phyloP scores from a whole-genome alignment of 1,140 invertebrate species.

The Drosophila bipectinata region DNA sequence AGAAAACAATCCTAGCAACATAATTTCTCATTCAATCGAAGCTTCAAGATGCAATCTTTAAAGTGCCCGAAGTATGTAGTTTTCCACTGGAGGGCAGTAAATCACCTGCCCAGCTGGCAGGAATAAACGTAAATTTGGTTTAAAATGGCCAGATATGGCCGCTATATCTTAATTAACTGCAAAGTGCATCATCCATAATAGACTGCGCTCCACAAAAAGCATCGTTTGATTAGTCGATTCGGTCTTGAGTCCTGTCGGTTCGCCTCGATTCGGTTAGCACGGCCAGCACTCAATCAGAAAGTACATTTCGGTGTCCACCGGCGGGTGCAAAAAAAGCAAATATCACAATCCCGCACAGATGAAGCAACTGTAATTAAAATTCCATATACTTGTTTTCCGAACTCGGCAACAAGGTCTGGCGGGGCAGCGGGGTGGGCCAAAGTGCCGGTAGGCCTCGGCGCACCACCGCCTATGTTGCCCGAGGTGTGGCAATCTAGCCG shows the following conservation, averaged over 20 bases:
- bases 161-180: background rate
- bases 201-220: constrained; percentile 19
- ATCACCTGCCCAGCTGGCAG: too few species aligned
- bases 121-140: too few species aligned
- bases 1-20: too few species aligned
- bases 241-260: background rate
- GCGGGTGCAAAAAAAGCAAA: constrained; percentile 56
- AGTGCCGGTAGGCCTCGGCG: constrained; percentile 29
- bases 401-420: constrained; percentile 49
- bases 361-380: constrained; percentile 83
- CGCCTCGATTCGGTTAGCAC: background rate
- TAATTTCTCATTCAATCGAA: background rate
- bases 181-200: too few species aligned
- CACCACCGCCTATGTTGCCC: constrained; percentile 20
- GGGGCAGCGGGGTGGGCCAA: constrained; percentile 25
- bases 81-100: too few species aligned
- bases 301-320: constrained; percentile 72
- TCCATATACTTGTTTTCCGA: constrained; percentile 81
- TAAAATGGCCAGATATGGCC: background rate
- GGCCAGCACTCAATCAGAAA: constrained; percentile 75
- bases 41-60: background rate
- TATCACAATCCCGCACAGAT: constrained; percentile 41
- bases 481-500: constrained; percentile 3
- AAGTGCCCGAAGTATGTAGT: too few species aligned
- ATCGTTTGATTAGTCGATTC: constrained; percentile 1